Evolutionary conservation across 2,113 vertebrate species (phyloP).

Genomic region (Heliornis fulica): DNA sequence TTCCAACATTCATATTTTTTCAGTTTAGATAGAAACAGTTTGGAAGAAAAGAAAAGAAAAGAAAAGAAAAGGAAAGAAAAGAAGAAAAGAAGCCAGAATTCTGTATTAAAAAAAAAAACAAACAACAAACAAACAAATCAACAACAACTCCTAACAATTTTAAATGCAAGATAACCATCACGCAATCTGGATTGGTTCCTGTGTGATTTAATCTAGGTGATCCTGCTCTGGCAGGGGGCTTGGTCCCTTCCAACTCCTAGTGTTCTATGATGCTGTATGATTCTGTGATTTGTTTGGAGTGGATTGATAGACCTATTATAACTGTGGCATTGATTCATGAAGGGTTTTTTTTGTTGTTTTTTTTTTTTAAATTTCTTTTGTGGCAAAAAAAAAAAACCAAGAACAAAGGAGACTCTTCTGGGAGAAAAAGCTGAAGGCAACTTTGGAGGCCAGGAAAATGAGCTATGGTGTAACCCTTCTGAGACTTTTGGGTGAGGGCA

Average conservation of each 20-base stretch:
- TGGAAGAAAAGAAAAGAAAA: not conserved
- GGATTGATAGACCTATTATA: not conserved
- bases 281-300: not conserved
- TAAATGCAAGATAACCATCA: not conserved
- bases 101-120: not conserved
- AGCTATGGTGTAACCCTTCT: not conserved
- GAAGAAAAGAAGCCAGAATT: not conserved
- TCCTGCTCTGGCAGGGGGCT: no score
- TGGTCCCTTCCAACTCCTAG: no score
- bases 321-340: not conserved
- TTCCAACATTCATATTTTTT: not conserved
- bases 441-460: not conserved
- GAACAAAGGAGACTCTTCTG: not conserved
- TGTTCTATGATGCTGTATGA: no score
- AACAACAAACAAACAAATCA: no score
- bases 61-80: no score
- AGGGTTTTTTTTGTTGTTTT: not conserved
- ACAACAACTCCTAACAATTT: not conserved
- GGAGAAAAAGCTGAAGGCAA: not conserved
- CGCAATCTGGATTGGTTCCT: no score
- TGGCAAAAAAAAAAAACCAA: not conserved
- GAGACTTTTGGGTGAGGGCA: not conserved
- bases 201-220: no score
- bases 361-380: not conserved
- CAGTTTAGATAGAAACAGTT: not conserved